These are phyloP conservation scores for Eremophila alpestris DNA, from an alignment of 2,797 vertebrate species.

Conservation along the genomic window DNA sequence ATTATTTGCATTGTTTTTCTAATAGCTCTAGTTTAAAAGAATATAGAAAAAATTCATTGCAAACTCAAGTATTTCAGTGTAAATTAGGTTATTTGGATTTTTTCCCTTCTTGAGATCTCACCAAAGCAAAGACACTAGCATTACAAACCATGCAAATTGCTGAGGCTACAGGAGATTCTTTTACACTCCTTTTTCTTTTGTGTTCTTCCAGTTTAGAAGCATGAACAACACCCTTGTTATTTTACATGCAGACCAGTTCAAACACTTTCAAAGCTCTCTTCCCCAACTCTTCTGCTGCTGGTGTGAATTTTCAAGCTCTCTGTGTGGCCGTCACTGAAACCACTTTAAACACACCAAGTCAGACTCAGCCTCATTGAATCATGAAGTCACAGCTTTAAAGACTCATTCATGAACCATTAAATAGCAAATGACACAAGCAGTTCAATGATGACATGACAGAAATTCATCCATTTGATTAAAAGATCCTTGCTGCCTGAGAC, in stretches of 20 bases:
- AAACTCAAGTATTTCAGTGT: not conserved
- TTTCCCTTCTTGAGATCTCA: not conserved
- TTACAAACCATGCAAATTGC: not conserved
- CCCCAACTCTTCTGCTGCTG: not conserved
- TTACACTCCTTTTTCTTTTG: not conserved
- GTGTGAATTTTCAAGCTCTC: constrained; percentile 54
- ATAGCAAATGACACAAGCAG: not conserved
- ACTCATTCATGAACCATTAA: constrained; percentile 3
- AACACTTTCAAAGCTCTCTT: constrained; percentile 38
- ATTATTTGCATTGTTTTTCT: not conserved
- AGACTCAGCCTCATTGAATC: constrained; percentile 17
- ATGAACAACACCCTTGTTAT: constrained; percentile 39
- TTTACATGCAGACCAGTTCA: constrained; percentile 31
- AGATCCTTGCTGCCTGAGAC: not conserved
- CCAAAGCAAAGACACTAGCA: not conserved
- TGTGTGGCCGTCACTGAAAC: constrained; percentile 42
- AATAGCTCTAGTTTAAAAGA: not conserved
- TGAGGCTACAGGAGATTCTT: not conserved
- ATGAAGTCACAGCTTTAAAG: constrained; percentile 26
- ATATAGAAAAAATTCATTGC: not conserved
- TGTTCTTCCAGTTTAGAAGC: constrained; percentile 60
- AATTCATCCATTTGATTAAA: constrained; percentile 27
- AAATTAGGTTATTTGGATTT: not conserved
- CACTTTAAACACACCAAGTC: not conserved
- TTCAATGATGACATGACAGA: not conserved